Conservation (phyloP, 1,140 invertebrate species). For the Hydropsyche tenuis region DNA sequence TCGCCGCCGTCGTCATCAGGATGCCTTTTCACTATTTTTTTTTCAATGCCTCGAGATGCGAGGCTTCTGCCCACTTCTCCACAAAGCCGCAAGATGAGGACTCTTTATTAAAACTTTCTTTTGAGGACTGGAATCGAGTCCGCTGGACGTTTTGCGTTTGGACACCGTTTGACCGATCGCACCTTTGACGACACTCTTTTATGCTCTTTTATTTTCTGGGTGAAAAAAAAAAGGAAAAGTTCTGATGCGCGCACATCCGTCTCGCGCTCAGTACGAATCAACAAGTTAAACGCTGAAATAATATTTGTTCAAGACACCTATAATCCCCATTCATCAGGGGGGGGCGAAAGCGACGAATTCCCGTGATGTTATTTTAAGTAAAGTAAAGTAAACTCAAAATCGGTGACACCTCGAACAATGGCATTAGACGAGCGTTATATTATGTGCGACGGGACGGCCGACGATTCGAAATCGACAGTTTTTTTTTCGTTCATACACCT, state of each 20-base stretch:
- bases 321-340: conserved; percentile 46
- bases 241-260: background rate
- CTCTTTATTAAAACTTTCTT: conserved; percentile 45
- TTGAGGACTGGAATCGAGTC: conserved; percentile 2
- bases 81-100: conserved; percentile 42
- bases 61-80: conserved; percentile 37
- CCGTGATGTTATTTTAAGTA: conserved; percentile 46
- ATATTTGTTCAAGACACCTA: conserved; percentile 48
- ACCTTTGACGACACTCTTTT: background rate
- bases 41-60: conserved; percentile 28
- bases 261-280: background rate
- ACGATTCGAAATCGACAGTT: too few relatives aligned
- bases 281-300: conserved; percentile 43
- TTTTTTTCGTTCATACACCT: too few relatives aligned
- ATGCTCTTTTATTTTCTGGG: background rate
- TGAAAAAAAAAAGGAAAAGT: background rate
- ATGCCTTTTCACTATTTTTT: conserved; percentile 22
- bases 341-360: background rate
- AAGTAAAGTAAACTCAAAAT: conserved; percentile 42
- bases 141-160: conserved; percentile 16
- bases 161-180: background rate
- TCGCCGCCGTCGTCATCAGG: conserved; percentile 1
- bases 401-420: conserved; percentile 18
- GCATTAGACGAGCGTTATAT: background rate
- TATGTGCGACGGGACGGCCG: background rate